A percentile compares a stretch with the other conserved stretches of the same genome.
phyloP scores from a whole-genome alignment of 1,140 invertebrate species.

The Drosophila lowei region DNA sequence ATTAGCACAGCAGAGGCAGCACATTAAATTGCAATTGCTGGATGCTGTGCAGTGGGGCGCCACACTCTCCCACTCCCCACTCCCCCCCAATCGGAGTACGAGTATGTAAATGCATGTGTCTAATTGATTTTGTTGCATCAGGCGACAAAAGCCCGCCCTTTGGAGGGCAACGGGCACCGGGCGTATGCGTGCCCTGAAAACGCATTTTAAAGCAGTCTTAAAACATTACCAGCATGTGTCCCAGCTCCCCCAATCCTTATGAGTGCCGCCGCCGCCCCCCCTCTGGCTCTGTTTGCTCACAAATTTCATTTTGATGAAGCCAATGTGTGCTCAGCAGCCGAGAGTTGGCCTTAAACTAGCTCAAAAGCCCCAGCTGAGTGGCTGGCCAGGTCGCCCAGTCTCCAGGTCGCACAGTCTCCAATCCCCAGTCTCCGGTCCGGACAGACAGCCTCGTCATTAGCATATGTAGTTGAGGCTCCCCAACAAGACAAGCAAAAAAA shows the following conservation, averaged over 20 bases:
- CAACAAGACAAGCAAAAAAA: conserved; percentile 66
- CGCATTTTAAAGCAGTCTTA: conserved; percentile 70
- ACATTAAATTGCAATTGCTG: conserved; percentile 73
- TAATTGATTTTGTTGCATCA: conserved; percentile 72
- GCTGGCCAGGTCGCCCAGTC: conserved; percentile 18
- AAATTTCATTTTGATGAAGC: conserved; percentile 80
- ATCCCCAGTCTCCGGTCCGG: background rate
- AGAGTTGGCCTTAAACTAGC: conserved; percentile 73
- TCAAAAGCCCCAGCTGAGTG: conserved; percentile 66
- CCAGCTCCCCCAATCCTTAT: conserved; percentile 52
- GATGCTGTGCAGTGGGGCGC: conserved; percentile 9
- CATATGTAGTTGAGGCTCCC: conserved; percentile 75
- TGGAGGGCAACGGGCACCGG: conserved; percentile 14
- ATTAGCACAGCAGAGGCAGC: conserved; percentile 55
- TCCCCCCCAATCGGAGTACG: conserved; percentile 9
- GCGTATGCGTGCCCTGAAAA: conserved; percentile 46
- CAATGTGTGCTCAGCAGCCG: conserved; percentile 47
- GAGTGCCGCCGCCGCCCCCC: background rate
- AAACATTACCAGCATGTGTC: conserved; percentile 66
- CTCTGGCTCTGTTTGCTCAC: conserved; percentile 53
- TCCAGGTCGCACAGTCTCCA: background rate
- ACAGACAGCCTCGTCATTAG: conserved; percentile 60
- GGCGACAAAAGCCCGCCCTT: conserved; percentile 36
- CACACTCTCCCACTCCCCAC: conserved; percentile 13
- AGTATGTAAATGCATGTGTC: conserved; percentile 59